Conservation (phyloP, 2,113 vertebrate genomes). For the Nycticryphes semicollaris region DNA sequence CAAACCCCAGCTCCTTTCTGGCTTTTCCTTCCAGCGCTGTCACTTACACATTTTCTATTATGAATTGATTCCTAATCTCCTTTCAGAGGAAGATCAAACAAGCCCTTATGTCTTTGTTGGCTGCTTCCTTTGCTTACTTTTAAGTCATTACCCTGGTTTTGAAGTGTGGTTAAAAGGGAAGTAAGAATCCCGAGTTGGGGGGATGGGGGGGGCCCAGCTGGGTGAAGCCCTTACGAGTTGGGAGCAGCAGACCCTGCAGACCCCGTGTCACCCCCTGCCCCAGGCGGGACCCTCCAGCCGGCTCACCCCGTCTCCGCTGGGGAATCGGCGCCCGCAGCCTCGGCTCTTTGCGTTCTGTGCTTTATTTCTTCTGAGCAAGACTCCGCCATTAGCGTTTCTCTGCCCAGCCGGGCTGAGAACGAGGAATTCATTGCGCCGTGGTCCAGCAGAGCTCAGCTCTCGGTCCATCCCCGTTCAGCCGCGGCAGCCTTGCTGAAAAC, state of each 20-base stretch:
- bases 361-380: neutral
- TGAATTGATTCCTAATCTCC: slow-evolving; percentile 51
- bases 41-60: neutral
- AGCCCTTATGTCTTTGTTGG: slow-evolving; percentile 10
- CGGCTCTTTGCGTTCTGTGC: neutral
- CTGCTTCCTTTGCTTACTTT: neutral
- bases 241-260: neutral
- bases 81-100: slow-evolving; percentile 67
- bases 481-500: neutral
- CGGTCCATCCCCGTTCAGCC: neutral
- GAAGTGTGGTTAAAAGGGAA: slow-evolving; percentile 9
- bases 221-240: neutral
- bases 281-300: neutral
- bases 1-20: neutral
- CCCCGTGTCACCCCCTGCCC: neutral
- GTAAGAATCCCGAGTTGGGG: neutral
- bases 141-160: neutral
- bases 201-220: neutral
- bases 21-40: neutral
- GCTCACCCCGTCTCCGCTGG: neutral
- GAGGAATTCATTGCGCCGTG: fast-evolving
- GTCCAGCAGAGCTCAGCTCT: neutral
- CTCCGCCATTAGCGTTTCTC: neutral
- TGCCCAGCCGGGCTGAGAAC: neutral
- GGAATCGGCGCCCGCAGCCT: fast-evolving